A percentile compares a stretch with the other conserved stretches of the same genome.
These are phyloP conservation scores for Pungitius pungitius DNA, from an alignment of 2,113 vertebrate species.

Conservation along the genomic window DNA sequence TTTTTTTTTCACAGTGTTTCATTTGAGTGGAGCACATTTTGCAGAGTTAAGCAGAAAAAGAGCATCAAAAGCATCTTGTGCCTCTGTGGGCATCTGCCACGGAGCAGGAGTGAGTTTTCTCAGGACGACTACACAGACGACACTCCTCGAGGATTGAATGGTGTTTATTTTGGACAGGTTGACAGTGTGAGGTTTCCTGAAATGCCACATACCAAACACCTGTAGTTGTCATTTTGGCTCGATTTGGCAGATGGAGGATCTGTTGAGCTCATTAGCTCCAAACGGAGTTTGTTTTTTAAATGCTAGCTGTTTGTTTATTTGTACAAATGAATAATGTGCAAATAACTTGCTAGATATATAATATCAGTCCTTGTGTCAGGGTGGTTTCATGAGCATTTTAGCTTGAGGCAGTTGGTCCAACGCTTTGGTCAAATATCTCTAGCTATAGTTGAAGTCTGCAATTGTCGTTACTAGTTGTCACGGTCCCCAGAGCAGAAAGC, in stretches of 20 bases:
- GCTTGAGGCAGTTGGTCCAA: too few relatives aligned
- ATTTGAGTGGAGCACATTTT: conserved; percentile 52
- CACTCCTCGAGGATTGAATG: conserved; percentile 31
- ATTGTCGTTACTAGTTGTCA: neutral
- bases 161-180: conserved; percentile 38
- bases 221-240: conserved; percentile 33
- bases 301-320: neutral
- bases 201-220: conserved; percentile 40
- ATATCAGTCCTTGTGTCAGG: neutral
- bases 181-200: conserved; percentile 28
- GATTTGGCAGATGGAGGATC: conserved; percentile 34
- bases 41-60: conserved; percentile 69
- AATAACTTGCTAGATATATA: neutral
- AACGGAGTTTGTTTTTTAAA: neutral
- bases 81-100: conserved; percentile 59
- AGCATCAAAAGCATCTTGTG: conserved; percentile 68
- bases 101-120: conserved; percentile 41
- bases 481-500: neutral
- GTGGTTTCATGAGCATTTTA: neutral
- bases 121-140: neutral
- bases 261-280: conserved; percentile 37
- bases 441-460: neutral
- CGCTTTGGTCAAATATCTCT: neutral
- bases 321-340: neutral
- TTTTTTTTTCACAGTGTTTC: conserved; percentile 38